phyloP scores from a whole-genome alignment of 2,113 vertebrate species.

The Hypomesus transpacificus region DNA sequence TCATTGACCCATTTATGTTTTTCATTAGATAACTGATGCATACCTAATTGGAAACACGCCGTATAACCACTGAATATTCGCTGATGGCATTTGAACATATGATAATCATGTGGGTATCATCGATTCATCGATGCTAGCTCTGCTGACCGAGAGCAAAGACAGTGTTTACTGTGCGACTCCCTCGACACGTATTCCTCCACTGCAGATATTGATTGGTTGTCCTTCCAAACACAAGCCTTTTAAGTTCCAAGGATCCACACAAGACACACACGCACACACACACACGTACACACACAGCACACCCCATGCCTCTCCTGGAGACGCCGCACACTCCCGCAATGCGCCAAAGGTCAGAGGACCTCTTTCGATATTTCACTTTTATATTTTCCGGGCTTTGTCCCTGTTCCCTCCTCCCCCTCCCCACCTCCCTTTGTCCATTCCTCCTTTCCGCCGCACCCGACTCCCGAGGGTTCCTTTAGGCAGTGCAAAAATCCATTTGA shows the following conservation, averaged over 20 bases:
- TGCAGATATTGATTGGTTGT: constrained; percentile 47
- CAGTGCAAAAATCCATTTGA: constrained; percentile 54
- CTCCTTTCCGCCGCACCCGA: constrained; percentile 4
- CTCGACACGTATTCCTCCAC: constrained; percentile 16
- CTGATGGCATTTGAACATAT: constrained; percentile 21
- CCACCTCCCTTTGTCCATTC: background rate
- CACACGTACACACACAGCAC: constrained; percentile 1
- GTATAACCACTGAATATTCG: constrained; percentile 19
- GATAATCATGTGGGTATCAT: constrained; percentile 19
- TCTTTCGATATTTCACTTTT: constrained; percentile 9
- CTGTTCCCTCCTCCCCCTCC: background rate
- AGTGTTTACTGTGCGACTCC: constrained; percentile 27
- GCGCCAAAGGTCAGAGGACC: constrained; percentile 31
- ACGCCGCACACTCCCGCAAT: constrained; percentile 13
- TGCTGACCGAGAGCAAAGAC: constrained; percentile 14
- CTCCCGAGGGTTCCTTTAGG: constrained; percentile 55
- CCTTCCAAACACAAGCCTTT: constrained; percentile 35
- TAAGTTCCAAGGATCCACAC: constrained; percentile 37
- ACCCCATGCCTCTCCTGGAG: background rate
- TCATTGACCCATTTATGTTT: background rate
- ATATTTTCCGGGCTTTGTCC: constrained; percentile 4
- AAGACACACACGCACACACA: constrained; percentile 11
- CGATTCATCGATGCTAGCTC: constrained; percentile 22
- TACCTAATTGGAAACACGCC: constrained; percentile 28
- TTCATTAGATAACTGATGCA: constrained; percentile 21